Conservation (phyloP, 2,888 invertebrate genomes). For the Meandrusa payeni region DNA sequence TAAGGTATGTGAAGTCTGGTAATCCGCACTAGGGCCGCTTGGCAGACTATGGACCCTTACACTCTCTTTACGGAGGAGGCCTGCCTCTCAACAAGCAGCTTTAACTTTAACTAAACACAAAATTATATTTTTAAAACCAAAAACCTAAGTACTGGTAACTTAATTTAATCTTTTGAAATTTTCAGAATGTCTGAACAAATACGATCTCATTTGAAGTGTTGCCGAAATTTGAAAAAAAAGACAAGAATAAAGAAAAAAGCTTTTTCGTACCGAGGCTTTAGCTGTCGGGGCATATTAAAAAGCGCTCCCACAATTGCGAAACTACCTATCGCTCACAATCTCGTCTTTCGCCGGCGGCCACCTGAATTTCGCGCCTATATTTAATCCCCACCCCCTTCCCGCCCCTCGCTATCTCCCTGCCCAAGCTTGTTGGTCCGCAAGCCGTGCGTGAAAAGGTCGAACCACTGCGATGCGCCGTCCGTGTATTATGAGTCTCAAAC, state of each 20-base stretch:
- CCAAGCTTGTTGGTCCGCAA: constrained; percentile 49
- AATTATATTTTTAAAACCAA: no score
- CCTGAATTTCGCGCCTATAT: constrained; percentile 33
- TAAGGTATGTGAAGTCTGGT: no score
- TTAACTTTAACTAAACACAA: no score
- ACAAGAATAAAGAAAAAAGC: no score
- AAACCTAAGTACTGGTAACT: no score
- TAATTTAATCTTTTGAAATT: no score
- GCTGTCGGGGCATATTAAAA: constrained; percentile 19
- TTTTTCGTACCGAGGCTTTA: neutral
- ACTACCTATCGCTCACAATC: constrained; percentile 28
- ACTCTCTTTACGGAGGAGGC: no score
- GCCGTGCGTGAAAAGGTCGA: constrained; percentile 57
- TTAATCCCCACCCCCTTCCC: constrained; percentile 26
- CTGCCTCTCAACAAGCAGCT: no score
- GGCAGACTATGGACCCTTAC: no score
- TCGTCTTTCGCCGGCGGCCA: constrained; percentile 27
- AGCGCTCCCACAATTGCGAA: constrained; percentile 10
- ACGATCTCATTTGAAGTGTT: neutral
- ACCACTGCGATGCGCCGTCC: constrained; percentile 27
- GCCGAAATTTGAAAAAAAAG: constrained; percentile 1
- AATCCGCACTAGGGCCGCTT: no score
- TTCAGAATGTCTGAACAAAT: neutral
- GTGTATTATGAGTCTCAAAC: constrained; percentile 22
- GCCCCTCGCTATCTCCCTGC: constrained; percentile 22